phyloP scores from a whole-genome alignment of 1,140 invertebrate genomes.

The Drosophila ironensis region DNA sequence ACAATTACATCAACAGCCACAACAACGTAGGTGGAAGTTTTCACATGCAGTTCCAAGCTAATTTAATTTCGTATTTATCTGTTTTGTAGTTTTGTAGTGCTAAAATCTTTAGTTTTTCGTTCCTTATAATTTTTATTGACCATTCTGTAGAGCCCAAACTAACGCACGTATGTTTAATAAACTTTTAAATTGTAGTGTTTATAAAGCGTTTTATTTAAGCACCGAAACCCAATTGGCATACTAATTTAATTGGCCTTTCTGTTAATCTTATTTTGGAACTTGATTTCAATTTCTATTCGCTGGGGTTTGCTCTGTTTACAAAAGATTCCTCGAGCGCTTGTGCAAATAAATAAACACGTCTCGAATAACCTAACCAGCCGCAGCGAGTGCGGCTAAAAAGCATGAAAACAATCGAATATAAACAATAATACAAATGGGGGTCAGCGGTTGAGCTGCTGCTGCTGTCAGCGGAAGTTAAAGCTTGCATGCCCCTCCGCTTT shows the following conservation, averaged over 20 bases:
- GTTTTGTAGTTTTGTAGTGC: no score
- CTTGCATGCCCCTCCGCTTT: constrained; percentile 18
- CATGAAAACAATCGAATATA: constrained; percentile 27
- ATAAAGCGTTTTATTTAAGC: no score
- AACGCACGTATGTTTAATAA: no score
- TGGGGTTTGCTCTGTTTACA: constrained; percentile 2
- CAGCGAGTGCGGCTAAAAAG: background rate
- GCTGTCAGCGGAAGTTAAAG: constrained; percentile 37
- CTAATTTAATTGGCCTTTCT: background rate
- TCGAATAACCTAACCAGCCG: constrained; percentile 11
- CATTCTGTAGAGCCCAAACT: no score
- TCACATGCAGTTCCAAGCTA: no score
- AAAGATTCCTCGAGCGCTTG: constrained; percentile 6
- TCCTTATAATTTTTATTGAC: no score
- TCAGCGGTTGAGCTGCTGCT: constrained; percentile 26
- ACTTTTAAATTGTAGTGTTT: no score
- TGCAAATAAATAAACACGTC: constrained; percentile 36
- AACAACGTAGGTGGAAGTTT: constrained; percentile 9
- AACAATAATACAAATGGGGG: constrained; percentile 24
- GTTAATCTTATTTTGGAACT: background rate
- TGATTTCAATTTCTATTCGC: constrained; percentile 6
- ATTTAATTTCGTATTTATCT: no score
- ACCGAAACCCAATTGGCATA: no score
- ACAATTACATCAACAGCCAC: constrained; percentile 37
- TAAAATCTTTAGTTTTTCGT: no score